Evolutionary conservation across 2,113 vertebrate species (phyloP).

Genomic region (Gymnocephalus cernua): DNA sequence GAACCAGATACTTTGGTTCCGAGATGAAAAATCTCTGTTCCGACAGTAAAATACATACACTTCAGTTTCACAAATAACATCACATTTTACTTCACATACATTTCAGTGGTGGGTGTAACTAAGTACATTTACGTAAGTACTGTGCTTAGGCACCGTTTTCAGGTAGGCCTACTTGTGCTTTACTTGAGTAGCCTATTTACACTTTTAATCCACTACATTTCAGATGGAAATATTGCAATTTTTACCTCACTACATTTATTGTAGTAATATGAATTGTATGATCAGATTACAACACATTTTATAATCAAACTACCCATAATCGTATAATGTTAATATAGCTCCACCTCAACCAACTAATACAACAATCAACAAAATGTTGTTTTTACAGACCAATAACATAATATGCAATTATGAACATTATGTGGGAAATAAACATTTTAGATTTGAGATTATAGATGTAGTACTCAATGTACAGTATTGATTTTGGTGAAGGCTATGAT

Average conservation of each 20-base stretch:
- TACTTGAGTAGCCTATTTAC: not conserved
- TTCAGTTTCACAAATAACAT: not conserved
- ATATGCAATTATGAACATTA: not conserved
- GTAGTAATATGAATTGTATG: not conserved
- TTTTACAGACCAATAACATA: not conserved
- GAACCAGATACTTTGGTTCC: slow-evolving; percentile 69
- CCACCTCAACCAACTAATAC: not conserved
- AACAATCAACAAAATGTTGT: not conserved
- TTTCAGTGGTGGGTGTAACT: not conserved
- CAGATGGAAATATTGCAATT: not conserved
- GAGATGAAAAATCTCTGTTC: not conserved
- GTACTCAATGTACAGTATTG: too few species aligned
- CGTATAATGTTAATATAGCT: not conserved
- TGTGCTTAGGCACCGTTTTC: not conserved
- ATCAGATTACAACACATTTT: not conserved
- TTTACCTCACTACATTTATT: not conserved
- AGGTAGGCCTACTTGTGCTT: not conserved
- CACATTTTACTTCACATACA: not conserved
- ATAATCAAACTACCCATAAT: not conserved
- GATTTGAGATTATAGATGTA: too few species aligned
- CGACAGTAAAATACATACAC: not conserved
- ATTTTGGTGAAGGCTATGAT: too few species aligned
- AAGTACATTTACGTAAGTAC: not conserved
- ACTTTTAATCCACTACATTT: not conserved
- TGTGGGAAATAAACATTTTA: too few species aligned